Evolutionary conservation across 2,113 vertebrate species (phyloP).

Genomic region (Callopanchax toddi): DNA sequence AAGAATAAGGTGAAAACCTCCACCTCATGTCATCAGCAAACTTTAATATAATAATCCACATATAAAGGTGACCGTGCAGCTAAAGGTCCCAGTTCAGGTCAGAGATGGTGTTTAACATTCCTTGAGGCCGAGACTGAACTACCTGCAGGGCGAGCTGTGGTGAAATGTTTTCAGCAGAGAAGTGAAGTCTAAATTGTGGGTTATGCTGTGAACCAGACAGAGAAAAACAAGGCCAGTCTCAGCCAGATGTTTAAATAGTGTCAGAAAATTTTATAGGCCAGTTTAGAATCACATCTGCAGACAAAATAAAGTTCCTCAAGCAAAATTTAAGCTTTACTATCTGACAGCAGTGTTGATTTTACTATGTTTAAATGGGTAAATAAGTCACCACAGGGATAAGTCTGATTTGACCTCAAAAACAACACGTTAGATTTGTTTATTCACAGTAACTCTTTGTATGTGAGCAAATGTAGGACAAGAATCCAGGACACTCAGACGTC

Average conservation of each 20-base stretch:
- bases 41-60: neutral
- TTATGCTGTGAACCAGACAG: constrained; percentile 49
- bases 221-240: constrained; percentile 45
- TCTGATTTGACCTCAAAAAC: constrained; percentile 35
- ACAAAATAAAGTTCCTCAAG: constrained; percentile 27
- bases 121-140: constrained; percentile 14
- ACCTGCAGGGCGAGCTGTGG: constrained; percentile 55
- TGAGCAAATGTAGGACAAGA: constrained; percentile 71
- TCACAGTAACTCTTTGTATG: constrained; percentile 35
- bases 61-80: neutral
- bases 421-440: constrained; percentile 55
- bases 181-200: constrained; percentile 52
- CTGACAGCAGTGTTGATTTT: neutral
- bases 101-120: constrained; percentile 3
- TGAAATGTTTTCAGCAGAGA: constrained; percentile 36
- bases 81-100: neutral
- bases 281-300: constrained; percentile 20
- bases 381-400: constrained; percentile 7
- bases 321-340: constrained; percentile 26
- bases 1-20: constrained; percentile 46
- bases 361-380: constrained; percentile 2
- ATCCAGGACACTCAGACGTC: constrained; percentile 69
- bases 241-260: constrained; percentile 42
- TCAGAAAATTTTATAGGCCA: constrained; percentile 22
- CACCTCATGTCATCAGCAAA: neutral